A percentile compares a stretch with the other conserved stretches of the same genome.
Conservation (phyloP, 2,113 vertebrate genomes). For the Brienomyrus longianalis region DNA sequence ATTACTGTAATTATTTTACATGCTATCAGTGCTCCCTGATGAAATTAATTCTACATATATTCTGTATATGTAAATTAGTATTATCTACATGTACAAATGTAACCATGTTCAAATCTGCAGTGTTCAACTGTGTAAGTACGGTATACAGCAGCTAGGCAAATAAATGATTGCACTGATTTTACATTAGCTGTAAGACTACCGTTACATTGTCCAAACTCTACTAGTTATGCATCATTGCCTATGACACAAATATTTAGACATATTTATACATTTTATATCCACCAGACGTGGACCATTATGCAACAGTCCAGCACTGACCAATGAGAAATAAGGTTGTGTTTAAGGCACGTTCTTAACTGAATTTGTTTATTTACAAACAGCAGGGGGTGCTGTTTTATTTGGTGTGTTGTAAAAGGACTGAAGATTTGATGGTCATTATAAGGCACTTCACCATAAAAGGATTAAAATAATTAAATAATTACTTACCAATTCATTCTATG, state of each 20-base stretch:
- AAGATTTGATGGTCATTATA: conserved; percentile 12
- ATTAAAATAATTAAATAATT: not conserved
- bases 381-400: conserved; percentile 28
- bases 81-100: not conserved
- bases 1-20: not conserved
- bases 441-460: not conserved
- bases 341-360: not conserved
- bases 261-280: not conserved
- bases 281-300: not conserved
- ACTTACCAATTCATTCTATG: conserved; percentile 47
- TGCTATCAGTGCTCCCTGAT: not conserved
- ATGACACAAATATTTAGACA: not conserved
- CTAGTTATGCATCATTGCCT: not conserved
- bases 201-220: not conserved
- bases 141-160: not conserved
- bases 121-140: not conserved
- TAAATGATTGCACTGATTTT: not conserved
- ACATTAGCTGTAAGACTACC: not conserved
- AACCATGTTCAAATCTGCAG: not conserved
- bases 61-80: not conserved
- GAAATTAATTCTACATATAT: not conserved
- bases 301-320: not conserved
- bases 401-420: conserved; percentile 10
- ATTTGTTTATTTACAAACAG: conserved; percentile 26
- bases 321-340: not conserved